phyloP scores from a whole-genome alignment of 2,888 invertebrate species.

The Ormyrus labotus region DNA sequence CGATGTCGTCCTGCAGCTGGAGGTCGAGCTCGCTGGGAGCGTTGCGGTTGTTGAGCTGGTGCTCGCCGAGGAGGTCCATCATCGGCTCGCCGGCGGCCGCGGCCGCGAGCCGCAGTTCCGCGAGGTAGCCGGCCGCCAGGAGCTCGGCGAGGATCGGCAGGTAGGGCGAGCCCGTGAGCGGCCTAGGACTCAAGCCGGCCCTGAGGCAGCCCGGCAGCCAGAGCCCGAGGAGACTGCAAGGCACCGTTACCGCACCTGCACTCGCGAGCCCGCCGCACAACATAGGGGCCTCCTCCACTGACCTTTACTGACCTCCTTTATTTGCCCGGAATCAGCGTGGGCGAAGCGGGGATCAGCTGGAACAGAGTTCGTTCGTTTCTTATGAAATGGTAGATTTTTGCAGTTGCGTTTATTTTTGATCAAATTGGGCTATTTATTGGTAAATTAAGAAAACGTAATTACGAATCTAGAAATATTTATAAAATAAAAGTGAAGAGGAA shows the following conservation, averaged over 20 bases:
- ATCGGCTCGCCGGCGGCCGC: slow-evolving; percentile 49
- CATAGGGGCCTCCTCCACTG: slow-evolving; percentile 71
- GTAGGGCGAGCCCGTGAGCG: slow-evolving; percentile 65
- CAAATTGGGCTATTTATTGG: no score
- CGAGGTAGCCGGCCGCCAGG: slow-evolving; percentile 67
- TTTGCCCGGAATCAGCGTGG: no score
- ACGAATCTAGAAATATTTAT: no score
- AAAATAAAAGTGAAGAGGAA: no score
- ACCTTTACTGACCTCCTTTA: slow-evolving; percentile 54
- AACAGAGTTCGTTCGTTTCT: no score
- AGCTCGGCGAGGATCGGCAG: slow-evolving; percentile 72
- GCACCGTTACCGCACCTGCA: slow-evolving; percentile 74
- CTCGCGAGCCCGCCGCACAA: slow-evolving; percentile 76
- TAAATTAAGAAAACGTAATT: no score
- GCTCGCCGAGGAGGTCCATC: slow-evolving; percentile 55
- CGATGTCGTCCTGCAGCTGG: slow-evolving; percentile 68
- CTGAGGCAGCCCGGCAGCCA: slow-evolving; percentile 74
- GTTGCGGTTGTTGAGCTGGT: slow-evolving; percentile 57
- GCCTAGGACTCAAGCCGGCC: slow-evolving; percentile 61
- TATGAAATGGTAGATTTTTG: no score
- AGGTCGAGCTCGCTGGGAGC: slow-evolving; percentile 67
- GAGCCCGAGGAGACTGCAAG: slow-evolving; percentile 72
- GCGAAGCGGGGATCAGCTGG: no score
- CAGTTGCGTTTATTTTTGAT: no score
- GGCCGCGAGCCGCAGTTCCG: slow-evolving; percentile 55